These are phyloP conservation scores for Salvelinus namaycush DNA, from an alignment of 2,113 vertebrate species.

Conservation along the genomic window DNA sequence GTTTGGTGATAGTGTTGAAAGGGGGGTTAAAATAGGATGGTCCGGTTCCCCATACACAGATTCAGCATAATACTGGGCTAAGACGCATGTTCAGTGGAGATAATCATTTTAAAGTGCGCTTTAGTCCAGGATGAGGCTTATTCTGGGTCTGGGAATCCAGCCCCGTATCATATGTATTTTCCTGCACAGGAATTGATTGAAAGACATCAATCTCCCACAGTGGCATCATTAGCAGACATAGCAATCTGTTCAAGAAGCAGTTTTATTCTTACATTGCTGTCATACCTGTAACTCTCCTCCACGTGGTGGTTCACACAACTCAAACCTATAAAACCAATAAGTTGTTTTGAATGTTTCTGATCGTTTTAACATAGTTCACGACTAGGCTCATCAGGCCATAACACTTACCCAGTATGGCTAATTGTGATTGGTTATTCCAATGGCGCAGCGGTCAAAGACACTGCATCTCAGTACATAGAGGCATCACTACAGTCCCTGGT, in stretches of 20 bases:
- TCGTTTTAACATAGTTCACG: too few relatives aligned
- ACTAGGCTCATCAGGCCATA: not conserved
- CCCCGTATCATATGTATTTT: not conserved
- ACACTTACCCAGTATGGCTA: not conserved
- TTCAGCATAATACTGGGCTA: too few relatives aligned
- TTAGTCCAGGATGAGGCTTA: too few relatives aligned
- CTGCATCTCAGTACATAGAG: too few relatives aligned
- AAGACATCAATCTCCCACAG: slow-evolving; percentile 60
- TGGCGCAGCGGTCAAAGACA: too few relatives aligned
- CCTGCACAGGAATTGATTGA: slow-evolving; percentile 21
- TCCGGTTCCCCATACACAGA: not conserved
- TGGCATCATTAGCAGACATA: slow-evolving; percentile 84
- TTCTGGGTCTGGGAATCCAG: not conserved
- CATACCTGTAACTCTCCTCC: slow-evolving; percentile 73
- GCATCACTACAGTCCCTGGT: too few relatives aligned
- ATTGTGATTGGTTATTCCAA: too few relatives aligned
- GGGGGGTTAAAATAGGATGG: not conserved
- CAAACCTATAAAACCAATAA: slow-evolving; percentile 10
- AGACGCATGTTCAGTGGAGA: too few relatives aligned
- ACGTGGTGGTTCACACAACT: not conserved
- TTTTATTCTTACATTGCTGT: slow-evolving; percentile 82
- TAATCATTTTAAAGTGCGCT: too few relatives aligned
- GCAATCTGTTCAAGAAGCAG: slow-evolving; percentile 77
- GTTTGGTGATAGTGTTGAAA: not conserved
- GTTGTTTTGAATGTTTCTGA: slow-evolving; percentile 4